Evolutionary conservation across 2,797 vertebrate genomes (phyloP), one percentile per base, ranked within the genome.

Genomic region (Toxotes lorentzi): DNA sequence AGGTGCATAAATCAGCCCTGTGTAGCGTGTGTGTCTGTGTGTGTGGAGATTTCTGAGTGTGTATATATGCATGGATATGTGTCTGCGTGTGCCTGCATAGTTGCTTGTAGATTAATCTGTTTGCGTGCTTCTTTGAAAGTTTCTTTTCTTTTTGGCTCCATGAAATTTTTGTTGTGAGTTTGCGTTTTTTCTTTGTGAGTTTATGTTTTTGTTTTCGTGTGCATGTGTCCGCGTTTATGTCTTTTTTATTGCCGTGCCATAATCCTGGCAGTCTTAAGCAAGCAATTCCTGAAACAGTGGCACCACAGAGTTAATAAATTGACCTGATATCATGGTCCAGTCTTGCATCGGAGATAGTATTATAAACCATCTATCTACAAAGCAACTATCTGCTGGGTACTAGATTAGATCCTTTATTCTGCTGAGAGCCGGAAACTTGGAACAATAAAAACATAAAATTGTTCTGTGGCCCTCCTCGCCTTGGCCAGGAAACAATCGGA

Each of bases 401-500:
- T 5, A 67, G 65, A 76, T 85, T 65, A 80, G 59, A 80, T 23
- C 21, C 11, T 81, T 67, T 27, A 64, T 62, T 79, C 47, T 76
- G 64, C 81, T 73, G 71, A 86, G 70, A 69, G 34, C 32, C 84
- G 81, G 73, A 90, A 85, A 84, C 67, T 43, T 72, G 24, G 51
- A 81, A 47, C 76, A 83, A 88, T 87, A 84, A 90, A 90, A 70
- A 57, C n/a, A 82, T 76, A 77, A 73, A 77, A 21, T 34, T 6
- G 47, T 58, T 56, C 30, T 30, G 53, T 1, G 1, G 56, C 32
- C 32, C 41, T 34, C 17, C 30, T 56, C 23, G n/a, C 13, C 16
- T 32, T 47, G 53, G 23, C 45, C 70, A 54, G 40, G 10, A 74
- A 67, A 67, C 0, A 4, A 51, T 21, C 10, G 21, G 2, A 4